Evolutionary conservation across 2,888 invertebrate genomes (phyloP).

Genomic region (Mellilla xanthometata): DNA sequence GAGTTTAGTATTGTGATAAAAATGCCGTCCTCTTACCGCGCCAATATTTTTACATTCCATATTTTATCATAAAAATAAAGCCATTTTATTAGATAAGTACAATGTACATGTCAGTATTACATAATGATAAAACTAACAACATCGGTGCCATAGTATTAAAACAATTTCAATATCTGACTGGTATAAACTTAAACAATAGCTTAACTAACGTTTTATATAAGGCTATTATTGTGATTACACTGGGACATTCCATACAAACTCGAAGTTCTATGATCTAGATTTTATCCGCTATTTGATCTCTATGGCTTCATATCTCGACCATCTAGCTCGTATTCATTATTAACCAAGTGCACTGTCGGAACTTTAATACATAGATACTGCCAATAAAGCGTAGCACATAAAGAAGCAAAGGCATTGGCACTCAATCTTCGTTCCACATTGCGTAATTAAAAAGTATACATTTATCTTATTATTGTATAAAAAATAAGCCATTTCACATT

Average conservation of each 20-base stretch:
- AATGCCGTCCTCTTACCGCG: slow-evolving; percentile 46
- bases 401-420: too few species aligned
- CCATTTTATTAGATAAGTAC: slow-evolving; percentile 44
- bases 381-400: too few species aligned
- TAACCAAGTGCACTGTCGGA: too few species aligned
- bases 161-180: slow-evolving; percentile 8
- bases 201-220: background rate
- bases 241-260: slow-evolving; percentile 10
- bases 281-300: too few species aligned
- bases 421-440: too few species aligned
- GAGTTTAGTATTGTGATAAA: slow-evolving; percentile 23
- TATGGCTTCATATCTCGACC: too few species aligned
- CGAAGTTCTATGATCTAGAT: too few species aligned
- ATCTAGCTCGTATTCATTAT: too few species aligned
- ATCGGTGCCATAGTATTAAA: slow-evolving; percentile 55
- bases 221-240: slow-evolving; percentile 1
- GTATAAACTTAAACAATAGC: background rate
- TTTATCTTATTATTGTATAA: too few species aligned
- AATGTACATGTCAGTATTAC: slow-evolving; percentile 63
- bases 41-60: slow-evolving; percentile 24
- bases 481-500: background rate
- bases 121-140: slow-evolving; percentile 39
- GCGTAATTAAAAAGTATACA: too few species aligned
- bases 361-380: too few species aligned
- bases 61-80: slow-evolving; percentile 22